Evolutionary conservation across 2,113 vertebrate genomes (phyloP), one percentile per base, ranked within the genome.

Genomic region (Antigone vipio): DNA sequence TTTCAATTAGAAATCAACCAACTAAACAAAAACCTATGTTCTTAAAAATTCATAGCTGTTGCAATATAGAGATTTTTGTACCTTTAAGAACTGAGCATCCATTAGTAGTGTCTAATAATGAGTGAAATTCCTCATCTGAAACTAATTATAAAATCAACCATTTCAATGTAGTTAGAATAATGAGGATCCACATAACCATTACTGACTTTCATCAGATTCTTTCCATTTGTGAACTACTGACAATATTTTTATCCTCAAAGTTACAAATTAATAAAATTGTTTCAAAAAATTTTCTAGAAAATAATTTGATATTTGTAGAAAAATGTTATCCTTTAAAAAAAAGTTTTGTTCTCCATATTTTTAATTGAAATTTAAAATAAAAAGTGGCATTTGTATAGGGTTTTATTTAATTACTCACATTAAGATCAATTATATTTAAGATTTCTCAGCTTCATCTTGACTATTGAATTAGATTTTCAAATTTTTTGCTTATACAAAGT

Each of bases 11-110:
- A 94, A 72, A 47, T 45, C 18, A 42, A 29, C 2, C 2, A 52
- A 66, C 0, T 3, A 69, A 34, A 1, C 1, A 60, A 63, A 40
- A 0, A 42, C 40, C 4, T 26, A 2, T 10, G 5, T 30, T 88
- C 8, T 71, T 52, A 47, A 71, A 82, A 91, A 59, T 15, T 44
- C 9, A 9, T 10, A n/a, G 2, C 18, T 42, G 12, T 55, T 69
- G 7, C 9, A 81, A 42, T 17, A 45, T 6, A 68, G 23, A 79
- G 2, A 38, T 38, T 83, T 96, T 78, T 89, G 7, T 67, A 64
- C 13, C 1, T 89, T 73, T 68, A 76, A 69, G 35, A 83, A 52
- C 11, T 17, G 5, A 49, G 2, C 5, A 52, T 71, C 35, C 11
- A 27, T 47, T 85, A 42, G 9, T 40, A 35, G 5, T 71, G 9